phyloP scores from a whole-genome alignment of 2,797 vertebrate species.

The Protosalanx chinensis region DNA sequence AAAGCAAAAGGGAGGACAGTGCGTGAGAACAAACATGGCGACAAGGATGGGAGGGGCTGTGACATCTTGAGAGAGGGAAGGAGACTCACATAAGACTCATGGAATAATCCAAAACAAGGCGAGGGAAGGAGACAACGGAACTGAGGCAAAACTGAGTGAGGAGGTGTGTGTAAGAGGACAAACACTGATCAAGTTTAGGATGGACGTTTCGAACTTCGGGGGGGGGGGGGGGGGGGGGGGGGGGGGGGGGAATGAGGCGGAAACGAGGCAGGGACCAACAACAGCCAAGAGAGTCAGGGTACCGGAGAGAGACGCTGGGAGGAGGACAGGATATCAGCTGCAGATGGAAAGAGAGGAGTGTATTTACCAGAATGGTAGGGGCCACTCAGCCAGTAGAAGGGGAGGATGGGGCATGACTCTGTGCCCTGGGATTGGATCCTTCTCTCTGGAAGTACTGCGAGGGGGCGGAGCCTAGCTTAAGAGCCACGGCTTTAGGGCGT shows the following conservation, averaged over 20 bases:
- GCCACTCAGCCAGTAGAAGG: slow-evolving; percentile 76
- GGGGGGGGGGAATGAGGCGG: background rate
- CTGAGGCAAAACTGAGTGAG: slow-evolving; percentile 14
- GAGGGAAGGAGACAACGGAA: background rate
- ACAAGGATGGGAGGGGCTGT: background rate
- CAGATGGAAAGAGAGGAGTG: slow-evolving; percentile 52
- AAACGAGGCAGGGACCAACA: background rate
- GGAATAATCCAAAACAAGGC: background rate
- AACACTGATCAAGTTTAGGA: background rate
- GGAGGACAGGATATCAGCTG: background rate
- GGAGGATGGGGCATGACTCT: slow-evolving; percentile 73
- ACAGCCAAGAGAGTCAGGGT: background rate
- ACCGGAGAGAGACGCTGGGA: too few species aligned
- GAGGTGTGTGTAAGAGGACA: background rate
- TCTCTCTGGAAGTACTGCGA: slow-evolving; percentile 80
- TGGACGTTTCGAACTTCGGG: background rate
- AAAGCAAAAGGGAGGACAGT: background rate
- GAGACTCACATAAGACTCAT: background rate
- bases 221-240: too few species aligned
- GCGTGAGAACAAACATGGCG: background rate
- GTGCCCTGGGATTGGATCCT: slow-evolving; percentile 72
- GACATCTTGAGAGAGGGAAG: background rate
- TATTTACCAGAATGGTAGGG: slow-evolving; percentile 74
- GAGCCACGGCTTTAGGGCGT: slow-evolving; percentile 57
- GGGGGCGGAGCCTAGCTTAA: slow-evolving; percentile 76